Evolutionary conservation across 2,888 invertebrate species (phyloP).

Genomic region (Vannuccia rotundouncinata): DNA sequence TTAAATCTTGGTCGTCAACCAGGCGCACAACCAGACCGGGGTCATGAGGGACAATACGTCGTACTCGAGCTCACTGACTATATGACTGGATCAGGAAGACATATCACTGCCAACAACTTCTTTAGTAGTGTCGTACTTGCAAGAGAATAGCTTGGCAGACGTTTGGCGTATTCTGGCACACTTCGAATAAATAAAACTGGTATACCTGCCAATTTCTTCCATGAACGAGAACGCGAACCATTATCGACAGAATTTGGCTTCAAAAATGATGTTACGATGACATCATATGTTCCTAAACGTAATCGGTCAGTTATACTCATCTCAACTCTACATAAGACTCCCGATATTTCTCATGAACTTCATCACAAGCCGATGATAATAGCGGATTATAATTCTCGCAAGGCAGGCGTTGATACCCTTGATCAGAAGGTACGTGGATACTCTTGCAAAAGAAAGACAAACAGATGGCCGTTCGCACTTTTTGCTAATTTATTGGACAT

Average conservation of each 20-base stretch:
- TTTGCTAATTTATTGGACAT: conserved; percentile 18
- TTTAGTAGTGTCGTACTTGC: conserved; percentile 18
- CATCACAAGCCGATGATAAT: conserved; percentile 10
- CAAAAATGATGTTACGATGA: conserved; percentile 4
- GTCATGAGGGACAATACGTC: neutral
- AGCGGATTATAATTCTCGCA: conserved; percentile 5
- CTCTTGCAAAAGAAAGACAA: conserved; percentile 31
- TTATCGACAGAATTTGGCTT: conserved; percentile 13
- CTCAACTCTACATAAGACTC: conserved; percentile 1
- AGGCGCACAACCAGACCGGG: conserved; percentile 18
- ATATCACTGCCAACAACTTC: conserved; percentile 35
- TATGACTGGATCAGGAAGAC: conserved; percentile 29
- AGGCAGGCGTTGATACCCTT: conserved; percentile 22
- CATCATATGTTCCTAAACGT: conserved; percentile 19
- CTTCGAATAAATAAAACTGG: conserved; percentile 16
- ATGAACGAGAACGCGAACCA: conserved; percentile 5
- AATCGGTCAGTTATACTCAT: conserved; percentile 9
- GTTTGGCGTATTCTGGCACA: conserved; percentile 16
- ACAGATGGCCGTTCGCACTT: conserved; percentile 17
- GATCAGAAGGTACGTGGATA: conserved; percentile 8
- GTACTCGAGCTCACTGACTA: conserved; percentile 22
- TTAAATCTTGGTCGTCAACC: conserved; percentile 18
- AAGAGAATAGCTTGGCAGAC: neutral
- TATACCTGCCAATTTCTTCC: conserved; percentile 16
- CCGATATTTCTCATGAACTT: conserved; percentile 10